These are phyloP conservation scores for Charanyca ferruginea DNA, from an alignment of 2,888 invertebrate species.

Conservation along the genomic window DNA sequence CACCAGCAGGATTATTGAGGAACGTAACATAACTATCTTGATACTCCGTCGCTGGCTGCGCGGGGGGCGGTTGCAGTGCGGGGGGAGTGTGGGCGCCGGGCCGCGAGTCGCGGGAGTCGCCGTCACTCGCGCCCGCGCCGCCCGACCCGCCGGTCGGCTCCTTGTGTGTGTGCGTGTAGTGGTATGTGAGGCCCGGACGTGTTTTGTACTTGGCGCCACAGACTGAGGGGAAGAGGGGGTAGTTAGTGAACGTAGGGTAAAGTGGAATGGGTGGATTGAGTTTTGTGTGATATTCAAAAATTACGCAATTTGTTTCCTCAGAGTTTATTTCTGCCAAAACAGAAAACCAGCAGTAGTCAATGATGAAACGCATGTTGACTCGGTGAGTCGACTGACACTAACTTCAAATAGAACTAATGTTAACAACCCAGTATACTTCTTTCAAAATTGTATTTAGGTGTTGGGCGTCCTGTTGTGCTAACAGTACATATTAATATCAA, in stretches of 20 bases:
- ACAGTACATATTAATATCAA: too few species aligned
- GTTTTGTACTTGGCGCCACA: constrained; percentile 99
- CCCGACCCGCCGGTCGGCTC: constrained; percentile 80
- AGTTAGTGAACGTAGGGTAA: constrained; percentile 1
- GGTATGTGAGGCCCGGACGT: constrained; percentile 98
- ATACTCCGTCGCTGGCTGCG: constrained; percentile 86
- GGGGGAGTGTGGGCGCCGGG: constrained; percentile 94
- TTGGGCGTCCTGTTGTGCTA: too few species aligned
- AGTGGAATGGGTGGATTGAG: constrained; percentile 10
- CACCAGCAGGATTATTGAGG: constrained; percentile 91
- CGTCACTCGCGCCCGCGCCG: constrained; percentile 73
- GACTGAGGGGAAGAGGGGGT: constrained; percentile 89
- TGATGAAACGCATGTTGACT: too few species aligned
- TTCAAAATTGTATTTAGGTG: too few species aligned
- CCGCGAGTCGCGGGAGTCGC: constrained; percentile 86
- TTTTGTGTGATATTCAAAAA: constrained; percentile 11
- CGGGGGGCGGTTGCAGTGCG: constrained; percentile 64
- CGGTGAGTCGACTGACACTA: too few species aligned
- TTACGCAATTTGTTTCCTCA: too few species aligned
- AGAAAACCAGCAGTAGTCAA: too few species aligned
- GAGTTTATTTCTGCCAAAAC: too few species aligned
- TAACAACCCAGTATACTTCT: too few species aligned
- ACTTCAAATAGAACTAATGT: too few species aligned
- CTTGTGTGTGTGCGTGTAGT: constrained; percentile 97
- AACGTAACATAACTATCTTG: constrained; percentile 93